A percentile compares a stretch with the other conserved stretches of the same genome.
Evolutionary conservation across 2,888 invertebrate species (phyloP).

Genomic region (Litoditis marina): DNA sequence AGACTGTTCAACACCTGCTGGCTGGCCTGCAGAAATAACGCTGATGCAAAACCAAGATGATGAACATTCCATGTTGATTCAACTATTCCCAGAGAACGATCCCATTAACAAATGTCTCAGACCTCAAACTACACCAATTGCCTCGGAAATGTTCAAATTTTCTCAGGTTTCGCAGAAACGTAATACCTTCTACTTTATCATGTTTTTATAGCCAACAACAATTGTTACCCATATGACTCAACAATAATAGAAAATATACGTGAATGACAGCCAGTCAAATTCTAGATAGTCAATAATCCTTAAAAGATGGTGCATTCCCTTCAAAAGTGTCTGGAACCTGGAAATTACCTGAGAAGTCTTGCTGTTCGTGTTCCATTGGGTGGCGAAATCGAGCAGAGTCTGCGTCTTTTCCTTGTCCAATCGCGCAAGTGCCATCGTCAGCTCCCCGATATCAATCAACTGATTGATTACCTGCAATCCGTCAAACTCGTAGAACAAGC

Average conservation of each 20-base stretch:
- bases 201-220: no score
- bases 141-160: no score
- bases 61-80: no score
- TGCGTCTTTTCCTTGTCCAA: conserved; percentile 42
- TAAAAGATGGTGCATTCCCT: no score
- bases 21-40: conserved; percentile 33
- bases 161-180: background rate
- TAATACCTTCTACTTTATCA: no score
- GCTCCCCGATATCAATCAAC: conserved; percentile 32
- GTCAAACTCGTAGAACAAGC: no score
- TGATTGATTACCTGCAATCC: conserved; percentile 43
- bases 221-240: no score
- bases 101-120: background rate
- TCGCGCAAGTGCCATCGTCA: conserved; percentile 19
- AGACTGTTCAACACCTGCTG: conserved; percentile 50
- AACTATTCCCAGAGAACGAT: background rate
- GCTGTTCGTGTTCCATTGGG: conserved; percentile 60
- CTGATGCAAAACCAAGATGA: background rate
- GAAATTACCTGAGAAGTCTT: conserved; percentile 37
- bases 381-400: conserved; percentile 48
- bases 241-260: no score
- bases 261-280: no score
- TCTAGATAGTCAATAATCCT: no score
- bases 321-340: background rate
- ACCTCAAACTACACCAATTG: no score